Conservation (phyloP, 2,113 vertebrate genomes). For the Chinchilla lanigera region DNA sequence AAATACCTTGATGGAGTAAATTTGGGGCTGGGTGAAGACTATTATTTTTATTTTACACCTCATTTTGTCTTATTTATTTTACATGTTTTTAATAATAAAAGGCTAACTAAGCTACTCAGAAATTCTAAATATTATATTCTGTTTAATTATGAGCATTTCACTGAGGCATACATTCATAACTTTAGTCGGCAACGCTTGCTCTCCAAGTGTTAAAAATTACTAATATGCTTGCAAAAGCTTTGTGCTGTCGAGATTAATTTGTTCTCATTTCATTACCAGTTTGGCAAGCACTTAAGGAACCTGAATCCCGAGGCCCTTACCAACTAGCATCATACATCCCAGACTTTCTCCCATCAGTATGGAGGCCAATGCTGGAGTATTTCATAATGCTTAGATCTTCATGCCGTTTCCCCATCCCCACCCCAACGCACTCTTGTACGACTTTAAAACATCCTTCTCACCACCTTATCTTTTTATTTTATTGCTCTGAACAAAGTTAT, state of each 20-base stretch:
- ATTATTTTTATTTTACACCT: neutral
- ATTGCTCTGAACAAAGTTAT: neutral
- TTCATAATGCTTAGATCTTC: neutral
- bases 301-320: neutral
- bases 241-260: neutral
- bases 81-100: neutral
- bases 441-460: neutral
- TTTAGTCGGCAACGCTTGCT: conserved; percentile 34
- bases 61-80: conserved; percentile 45
- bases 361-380: too few relatives aligned
- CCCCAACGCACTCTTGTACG: neutral
- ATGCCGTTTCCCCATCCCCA: neutral
- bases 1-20: neutral
- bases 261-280: conserved; percentile 1
- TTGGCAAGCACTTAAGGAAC: neutral
- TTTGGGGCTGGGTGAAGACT: neutral
- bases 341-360: neutral
- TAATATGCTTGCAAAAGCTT: neutral
- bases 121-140: neutral
- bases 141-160: conserved; percentile 17
- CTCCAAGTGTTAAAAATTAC: conserved; percentile 8
- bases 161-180: neutral
- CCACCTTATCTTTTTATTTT: neutral
- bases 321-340: neutral
- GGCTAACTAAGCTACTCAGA: neutral